Percentiles rank a stretch among this genome's conserved stretches.
phyloP scores from a whole-genome alignment of 2,113 vertebrate species.

The Chamaetylas fuelleborni region DNA sequence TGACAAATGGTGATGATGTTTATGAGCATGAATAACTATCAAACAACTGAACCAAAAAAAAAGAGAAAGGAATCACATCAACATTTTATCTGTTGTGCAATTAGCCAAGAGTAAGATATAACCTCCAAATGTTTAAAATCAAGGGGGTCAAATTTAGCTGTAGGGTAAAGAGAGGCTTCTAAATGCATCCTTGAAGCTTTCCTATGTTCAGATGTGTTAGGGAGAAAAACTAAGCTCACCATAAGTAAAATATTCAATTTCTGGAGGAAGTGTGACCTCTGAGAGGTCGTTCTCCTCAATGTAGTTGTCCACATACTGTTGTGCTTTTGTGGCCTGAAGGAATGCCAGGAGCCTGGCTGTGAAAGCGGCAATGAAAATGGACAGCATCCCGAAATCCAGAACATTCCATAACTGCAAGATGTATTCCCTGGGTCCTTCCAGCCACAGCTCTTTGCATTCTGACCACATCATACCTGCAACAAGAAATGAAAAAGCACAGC shows the following conservation, averaged over 20 bases:
- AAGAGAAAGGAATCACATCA: neutral
- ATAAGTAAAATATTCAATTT: conserved; percentile 87
- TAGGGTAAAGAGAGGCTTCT: neutral
- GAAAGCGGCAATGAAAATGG: conserved; percentile 89
- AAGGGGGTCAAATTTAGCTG: neutral
- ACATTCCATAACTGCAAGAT: conserved; percentile 88
- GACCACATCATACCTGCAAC: conserved; percentile 91
- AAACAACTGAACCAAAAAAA: neutral
- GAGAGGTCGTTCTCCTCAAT: conserved; percentile 81
- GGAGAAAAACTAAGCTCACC: conserved; percentile 70
- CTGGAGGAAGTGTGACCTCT: conserved; percentile 82
- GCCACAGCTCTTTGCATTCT: conserved; percentile 89
- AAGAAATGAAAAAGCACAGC: neutral
- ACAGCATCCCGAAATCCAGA: conserved; percentile 89
- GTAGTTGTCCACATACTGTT: conserved; percentile 85
- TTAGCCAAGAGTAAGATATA: neutral
- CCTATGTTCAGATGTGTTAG: neutral
- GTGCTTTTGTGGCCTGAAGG: conserved; percentile 85
- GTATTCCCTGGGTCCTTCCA: conserved; percentile 87
- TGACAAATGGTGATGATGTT: neutral
- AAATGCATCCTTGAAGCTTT: neutral
- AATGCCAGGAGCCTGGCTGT: conserved; percentile 86
- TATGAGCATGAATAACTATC: neutral
- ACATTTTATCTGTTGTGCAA: neutral
- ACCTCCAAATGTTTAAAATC: neutral